phyloP scores from a whole-genome alignment of 2,888 invertebrate species.

The Polia nebulosa region DNA sequence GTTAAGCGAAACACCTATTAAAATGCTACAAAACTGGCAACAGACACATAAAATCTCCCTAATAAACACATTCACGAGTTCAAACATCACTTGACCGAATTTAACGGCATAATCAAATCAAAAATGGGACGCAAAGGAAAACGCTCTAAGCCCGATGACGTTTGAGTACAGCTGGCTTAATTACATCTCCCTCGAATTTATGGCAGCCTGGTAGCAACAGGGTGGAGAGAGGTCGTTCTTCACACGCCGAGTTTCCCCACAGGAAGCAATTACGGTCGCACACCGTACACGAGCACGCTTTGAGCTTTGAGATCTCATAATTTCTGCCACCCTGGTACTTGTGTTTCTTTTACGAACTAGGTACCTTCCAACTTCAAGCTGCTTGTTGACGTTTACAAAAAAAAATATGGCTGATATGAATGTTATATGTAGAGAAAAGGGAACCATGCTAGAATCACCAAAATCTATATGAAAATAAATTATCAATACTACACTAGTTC shows the following conservation, averaged over 20 bases:
- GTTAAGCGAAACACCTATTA: neutral
- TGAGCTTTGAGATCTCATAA: conserved; percentile 75
- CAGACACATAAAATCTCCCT: conserved; percentile 8
- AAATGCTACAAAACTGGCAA: conserved; percentile 1
- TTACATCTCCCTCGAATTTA: conserved; percentile 75
- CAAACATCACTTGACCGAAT: conserved; percentile 46
- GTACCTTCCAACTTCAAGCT: conserved; percentile 35
- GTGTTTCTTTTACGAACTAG: conserved; percentile 60
- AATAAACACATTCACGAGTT: conserved; percentile 29
- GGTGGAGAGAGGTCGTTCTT: conserved; percentile 75
- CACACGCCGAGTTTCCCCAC: conserved; percentile 80
- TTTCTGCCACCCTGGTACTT: conserved; percentile 75
- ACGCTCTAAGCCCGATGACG: conserved; percentile 51
- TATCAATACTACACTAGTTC: neutral
- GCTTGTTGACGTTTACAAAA: neutral
- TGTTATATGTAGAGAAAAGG: neutral
- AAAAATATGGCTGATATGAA: neutral
- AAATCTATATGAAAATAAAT: neutral
- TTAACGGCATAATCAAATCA: conserved; percentile 53
- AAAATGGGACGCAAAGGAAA: conserved; percentile 58
- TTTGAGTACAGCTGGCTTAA: conserved; percentile 69
- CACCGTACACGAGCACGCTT: conserved; percentile 71
- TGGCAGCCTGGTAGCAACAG: conserved; percentile 77
- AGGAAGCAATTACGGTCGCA: conserved; percentile 80
- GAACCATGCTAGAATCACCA: too few species aligned